A percentile compares a stretch with the other conserved stretches of the same genome.
Conservation (phyloP, 1,140 invertebrate genomes). For the Coenobita brevimanus region DNA sequence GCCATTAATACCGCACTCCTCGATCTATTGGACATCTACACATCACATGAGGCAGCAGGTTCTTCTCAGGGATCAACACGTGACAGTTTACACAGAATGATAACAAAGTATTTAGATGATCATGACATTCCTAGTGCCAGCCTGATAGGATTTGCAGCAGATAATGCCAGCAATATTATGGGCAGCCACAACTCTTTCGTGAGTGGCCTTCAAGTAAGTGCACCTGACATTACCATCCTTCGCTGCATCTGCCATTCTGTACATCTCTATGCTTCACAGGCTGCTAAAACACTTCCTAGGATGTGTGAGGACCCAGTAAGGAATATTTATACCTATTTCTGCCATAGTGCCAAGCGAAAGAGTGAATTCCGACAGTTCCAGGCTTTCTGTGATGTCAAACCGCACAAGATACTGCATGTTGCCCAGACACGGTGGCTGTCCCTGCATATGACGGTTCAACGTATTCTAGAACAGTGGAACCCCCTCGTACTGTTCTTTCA, state of each 20-base stretch:
- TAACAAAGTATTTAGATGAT: neutral
- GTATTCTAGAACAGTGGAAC: neutral
- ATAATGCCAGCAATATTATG: conserved; percentile 24
- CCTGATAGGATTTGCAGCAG: conserved; percentile 3
- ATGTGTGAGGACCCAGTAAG: conserved; percentile 6
- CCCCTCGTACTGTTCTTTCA: conserved; percentile 3
- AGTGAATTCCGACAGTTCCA: conserved; percentile 19
- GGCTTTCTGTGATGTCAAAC: conserved; percentile 26
- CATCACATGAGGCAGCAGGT: neutral
- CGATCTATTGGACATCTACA: neutral
- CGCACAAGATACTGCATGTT: conserved; percentile 18
- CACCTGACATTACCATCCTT: conserved; percentile 6
- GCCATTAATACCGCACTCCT: neutral
- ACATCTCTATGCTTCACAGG: neutral
- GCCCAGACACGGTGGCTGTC: conserved; percentile 21
- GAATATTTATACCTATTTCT: conserved; percentile 15
- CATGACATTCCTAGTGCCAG: conserved; percentile 1
- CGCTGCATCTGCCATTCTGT: conserved; percentile 4
- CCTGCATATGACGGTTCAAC: neutral
- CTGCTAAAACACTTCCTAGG: conserved; percentile 2
- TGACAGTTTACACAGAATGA: neutral
- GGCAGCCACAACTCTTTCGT: neutral
- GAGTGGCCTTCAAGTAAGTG: neutral
- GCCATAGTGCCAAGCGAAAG: conserved; percentile 13
- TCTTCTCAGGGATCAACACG: neutral